Evolutionary conservation across 2,113 vertebrate species (phyloP).

Genomic region (Abramis brama): DNA sequence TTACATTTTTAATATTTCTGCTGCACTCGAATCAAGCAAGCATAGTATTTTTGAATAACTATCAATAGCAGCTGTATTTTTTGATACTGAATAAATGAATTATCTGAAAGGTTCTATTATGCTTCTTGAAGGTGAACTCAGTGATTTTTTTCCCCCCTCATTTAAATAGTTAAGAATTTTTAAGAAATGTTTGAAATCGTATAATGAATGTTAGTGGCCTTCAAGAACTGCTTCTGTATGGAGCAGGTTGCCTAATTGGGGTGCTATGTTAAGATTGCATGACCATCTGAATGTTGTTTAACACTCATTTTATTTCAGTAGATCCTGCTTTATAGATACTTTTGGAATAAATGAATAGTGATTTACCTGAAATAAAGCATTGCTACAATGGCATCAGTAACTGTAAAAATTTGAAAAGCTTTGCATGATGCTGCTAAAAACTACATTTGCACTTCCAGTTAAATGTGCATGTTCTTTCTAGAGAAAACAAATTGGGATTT

Average conservation of each 20-base stretch:
- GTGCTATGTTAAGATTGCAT: neutral
- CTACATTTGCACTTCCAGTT: neutral
- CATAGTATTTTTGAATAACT: neutral
- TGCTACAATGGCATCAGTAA: neutral
- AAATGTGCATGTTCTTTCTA: neutral
- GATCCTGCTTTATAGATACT: neutral
- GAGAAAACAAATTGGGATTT: neutral
- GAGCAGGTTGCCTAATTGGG: neutral
- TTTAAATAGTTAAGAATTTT: neutral
- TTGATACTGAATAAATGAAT: neutral
- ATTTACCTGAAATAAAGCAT: neutral
- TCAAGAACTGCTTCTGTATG: neutral
- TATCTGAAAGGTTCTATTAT: neutral
- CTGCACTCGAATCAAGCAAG: neutral
- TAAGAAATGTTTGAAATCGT: neutral
- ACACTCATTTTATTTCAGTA: neutral
- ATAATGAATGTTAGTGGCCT: neutral
- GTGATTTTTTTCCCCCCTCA: neutral
- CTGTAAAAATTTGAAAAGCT: neutral
- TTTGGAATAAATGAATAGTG: neutral
- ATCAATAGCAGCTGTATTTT: neutral
- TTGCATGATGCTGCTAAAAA: neutral
- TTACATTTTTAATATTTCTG: constrained; percentile 6
- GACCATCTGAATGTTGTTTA: neutral
- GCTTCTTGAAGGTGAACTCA: neutral